Evolutionary conservation across 2,113 vertebrate genomes (phyloP).

Genomic region (Xenopus borealis): DNA sequence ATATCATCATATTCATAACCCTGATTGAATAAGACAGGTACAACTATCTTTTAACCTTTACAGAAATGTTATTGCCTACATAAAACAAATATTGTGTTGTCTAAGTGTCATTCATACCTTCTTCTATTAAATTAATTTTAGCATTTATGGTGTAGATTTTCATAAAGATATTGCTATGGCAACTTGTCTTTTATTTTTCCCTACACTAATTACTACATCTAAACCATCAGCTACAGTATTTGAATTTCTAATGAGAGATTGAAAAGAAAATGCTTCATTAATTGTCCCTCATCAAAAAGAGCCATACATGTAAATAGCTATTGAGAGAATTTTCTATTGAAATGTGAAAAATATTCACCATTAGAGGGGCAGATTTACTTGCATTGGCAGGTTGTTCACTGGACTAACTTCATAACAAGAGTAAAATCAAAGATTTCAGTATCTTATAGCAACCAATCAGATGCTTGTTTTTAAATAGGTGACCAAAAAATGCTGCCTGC

Average conservation of each 20-base stretch:
- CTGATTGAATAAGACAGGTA: constrained; percentile 71
- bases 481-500: too few relatives aligned
- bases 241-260: constrained; percentile 75
- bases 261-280: constrained; percentile 62
- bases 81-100: constrained; percentile 75
- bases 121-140: constrained; percentile 76
- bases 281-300: constrained; percentile 56
- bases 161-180: constrained; percentile 77
- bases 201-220: constrained; percentile 74
- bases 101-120: constrained; percentile 68
- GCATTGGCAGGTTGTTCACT: too few relatives aligned
- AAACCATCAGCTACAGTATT: constrained; percentile 72
- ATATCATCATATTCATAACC: too few relatives aligned
- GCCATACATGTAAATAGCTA: constrained; percentile 58
- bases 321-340: constrained; percentile 39
- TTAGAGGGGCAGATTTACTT: too few relatives aligned
- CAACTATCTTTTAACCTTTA: constrained; percentile 58
- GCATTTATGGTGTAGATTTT: constrained; percentile 79
- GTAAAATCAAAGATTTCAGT: too few relatives aligned
- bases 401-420: too few relatives aligned
- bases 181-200: constrained; percentile 71
- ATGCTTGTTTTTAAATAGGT: too few relatives aligned
- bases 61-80: constrained; percentile 70
- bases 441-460: too few relatives aligned
- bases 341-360: background rate